Evolutionary conservation across 2,888 invertebrate species (phyloP), one percentile per base, ranked within the genome.

Genomic region (Alloplasta piceator): DNA sequence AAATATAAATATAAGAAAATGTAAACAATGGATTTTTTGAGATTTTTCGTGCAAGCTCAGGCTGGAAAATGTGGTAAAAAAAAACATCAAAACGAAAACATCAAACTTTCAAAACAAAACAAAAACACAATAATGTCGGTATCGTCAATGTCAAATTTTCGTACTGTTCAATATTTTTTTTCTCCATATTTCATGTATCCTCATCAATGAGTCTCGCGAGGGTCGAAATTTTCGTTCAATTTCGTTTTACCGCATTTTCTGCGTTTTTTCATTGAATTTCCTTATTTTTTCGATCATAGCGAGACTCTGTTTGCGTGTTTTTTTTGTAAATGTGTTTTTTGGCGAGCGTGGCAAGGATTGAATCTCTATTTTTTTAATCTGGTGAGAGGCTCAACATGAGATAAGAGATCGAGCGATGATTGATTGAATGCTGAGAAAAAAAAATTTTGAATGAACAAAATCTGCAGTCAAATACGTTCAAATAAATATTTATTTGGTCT

Each of bases 11-110:
- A 38, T 36, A 46, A 60, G 36, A 68, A 52, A 67, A 16, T 55
- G n/a, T n/a, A n/a, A n/a, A n/a, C n/a, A n/a, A 58, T 76, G n/a
- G 50, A 50, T n/a, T 56, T 71, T 67, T n/a, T 61, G 55, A 63
- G 67, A 80, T 63, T 68, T 38, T 63, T 46, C 48, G 56, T 72
- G 72, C 58, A 41, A 26, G 41, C 7, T 60, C 48, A 50, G 41
- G 43, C 52, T 64, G 64, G 26, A 1, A 26, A 3, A 26, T 26
- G 61, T 78, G 63, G n/a, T 61, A 14, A 67, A n/a, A 61, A 16
- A 12, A 43, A 9, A 58, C 26, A 43, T 55, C 50, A 7, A 41
- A 73, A 41, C 41, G 68, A 63, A 39, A 52, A 63, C 48, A 58
- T 43, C 41, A 36, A 68, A 70, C 36, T 79, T 48, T 68, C 16